Evolutionary conservation across 2,888 invertebrate genomes (phyloP), one percentile per base, ranked within the genome.

Genomic region (Caenorhabditis zanzibari): DNA sequence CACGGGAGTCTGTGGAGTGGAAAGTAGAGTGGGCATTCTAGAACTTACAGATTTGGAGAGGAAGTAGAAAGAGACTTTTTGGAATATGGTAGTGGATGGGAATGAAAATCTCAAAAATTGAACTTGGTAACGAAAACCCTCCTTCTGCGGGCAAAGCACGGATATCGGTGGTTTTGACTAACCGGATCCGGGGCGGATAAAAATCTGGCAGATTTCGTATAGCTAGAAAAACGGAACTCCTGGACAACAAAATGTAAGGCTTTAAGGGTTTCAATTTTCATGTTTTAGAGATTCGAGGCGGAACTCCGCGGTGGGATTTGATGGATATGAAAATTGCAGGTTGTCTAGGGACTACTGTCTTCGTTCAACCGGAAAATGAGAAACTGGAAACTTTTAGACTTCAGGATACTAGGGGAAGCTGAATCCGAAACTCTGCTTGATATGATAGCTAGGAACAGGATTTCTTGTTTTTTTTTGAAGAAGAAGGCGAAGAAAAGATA

Each of bases 191-290:
- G 14, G 24, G 7, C 4, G 49, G 49, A n/a, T 49, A 19, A 49
- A 47, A 19, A 49, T 1, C 6, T 19, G 16, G 12, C 24, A 26
- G 54, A 54, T 54, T 49, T 54, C 54, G 54, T 54, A 54, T 54
- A 54, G 52, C 26, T 14, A 26, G 54, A 26, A 54, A 19, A 28
- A 16, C 58, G 58, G 32, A 58, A 58, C 58, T 58, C 10, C 58
- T 28, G 28, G 58, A 58, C 32, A 32, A 58, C 28, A 58, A 58
- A 58, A 58, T 58, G 32, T 12, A 5, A 24, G 32, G 32, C n/a
- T 47, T 47, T n/a, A 47, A 14, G 26, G 54, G 54, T 54, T 54
- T 54, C 54, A 54, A 54, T 54, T 54, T 54, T 54, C 54, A 54
- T 54, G 54, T 54, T 54, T 24, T 54, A 26, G 54, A 24, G 54